Percentiles rank a stretch among this genome's conserved stretches.
Conservation (phyloP, 2,888 invertebrate genomes). For the Drosophila kambysellisi region DNA sequence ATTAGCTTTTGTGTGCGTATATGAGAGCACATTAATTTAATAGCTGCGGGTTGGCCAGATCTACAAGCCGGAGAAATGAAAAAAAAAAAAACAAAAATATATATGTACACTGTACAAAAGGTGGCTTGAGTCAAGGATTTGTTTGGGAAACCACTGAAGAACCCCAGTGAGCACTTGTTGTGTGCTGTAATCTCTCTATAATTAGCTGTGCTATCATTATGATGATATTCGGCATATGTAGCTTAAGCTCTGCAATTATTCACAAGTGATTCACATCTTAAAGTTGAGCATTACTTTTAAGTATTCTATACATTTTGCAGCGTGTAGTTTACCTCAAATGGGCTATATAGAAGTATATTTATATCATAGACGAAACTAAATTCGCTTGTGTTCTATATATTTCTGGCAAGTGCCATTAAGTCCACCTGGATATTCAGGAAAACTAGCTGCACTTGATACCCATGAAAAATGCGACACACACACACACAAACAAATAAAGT, state of each 20-base stretch:
- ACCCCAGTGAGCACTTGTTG: slow-evolving; percentile 22
- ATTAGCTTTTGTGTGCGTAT: slow-evolving; percentile 78
- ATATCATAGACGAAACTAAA: slow-evolving; percentile 21
- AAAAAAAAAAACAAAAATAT: neutral
- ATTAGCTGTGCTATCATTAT: slow-evolving; percentile 34
- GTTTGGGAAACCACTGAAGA: slow-evolving; percentile 4
- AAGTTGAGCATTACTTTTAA: neutral
- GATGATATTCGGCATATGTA: neutral
- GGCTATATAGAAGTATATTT: slow-evolving; percentile 8
- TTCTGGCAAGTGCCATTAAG: slow-evolving; percentile 65
- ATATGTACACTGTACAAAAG: slow-evolving; percentile 47
- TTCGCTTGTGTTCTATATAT: slow-evolving; percentile 27
- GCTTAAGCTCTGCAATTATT: neutral
- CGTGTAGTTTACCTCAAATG: slow-evolving; percentile 8
- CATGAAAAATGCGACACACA: slow-evolving; percentile 57
- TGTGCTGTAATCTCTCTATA: slow-evolving; percentile 41
- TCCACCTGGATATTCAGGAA: slow-evolving; percentile 71
- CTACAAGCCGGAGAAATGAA: neutral
- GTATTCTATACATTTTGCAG: neutral
- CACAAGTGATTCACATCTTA: neutral
- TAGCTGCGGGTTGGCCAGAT: slow-evolving; percentile 58
- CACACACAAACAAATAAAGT: slow-evolving; percentile 42
- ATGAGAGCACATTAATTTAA: slow-evolving; percentile 77
- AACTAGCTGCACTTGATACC: slow-evolving; percentile 76
- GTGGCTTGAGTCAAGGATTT: slow-evolving; percentile 17